A percentile compares a stretch with the other conserved stretches of the same genome.
These are phyloP conservation scores for Sebastes jordani DNA, from an alignment of 2,797 vertebrate genomes.

Conservation along the genomic window DNA sequence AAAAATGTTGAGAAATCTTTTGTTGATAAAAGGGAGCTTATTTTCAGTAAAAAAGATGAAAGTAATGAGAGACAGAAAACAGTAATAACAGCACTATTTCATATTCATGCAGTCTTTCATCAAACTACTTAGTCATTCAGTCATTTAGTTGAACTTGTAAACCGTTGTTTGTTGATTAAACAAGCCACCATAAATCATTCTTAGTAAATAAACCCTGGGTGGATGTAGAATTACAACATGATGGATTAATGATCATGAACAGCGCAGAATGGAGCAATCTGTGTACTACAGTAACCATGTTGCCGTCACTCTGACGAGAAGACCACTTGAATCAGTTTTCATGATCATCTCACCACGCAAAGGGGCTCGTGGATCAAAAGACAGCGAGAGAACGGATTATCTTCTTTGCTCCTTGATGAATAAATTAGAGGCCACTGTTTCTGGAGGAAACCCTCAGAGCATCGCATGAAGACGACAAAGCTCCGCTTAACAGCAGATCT, in stretches of 20 bases:
- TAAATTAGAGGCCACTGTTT: constrained; percentile 19
- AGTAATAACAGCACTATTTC: not conserved
- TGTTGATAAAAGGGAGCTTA: not conserved
- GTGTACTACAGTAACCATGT: not conserved
- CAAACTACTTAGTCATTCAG: not conserved
- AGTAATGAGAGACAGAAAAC: not conserved
- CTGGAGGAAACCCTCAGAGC: not conserved
- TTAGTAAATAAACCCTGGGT: not conserved
- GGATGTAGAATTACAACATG: not conserved
- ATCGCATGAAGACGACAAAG: not conserved
- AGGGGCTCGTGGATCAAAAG: constrained; percentile 4
- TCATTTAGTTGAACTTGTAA: not conserved
- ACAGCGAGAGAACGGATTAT: not conserved
- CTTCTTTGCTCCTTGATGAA: not conserved
- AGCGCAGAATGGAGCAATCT: not conserved
- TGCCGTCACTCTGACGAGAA: not conserved
- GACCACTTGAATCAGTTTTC: not conserved
- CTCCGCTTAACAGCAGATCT: not conserved
- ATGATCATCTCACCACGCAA: not conserved
- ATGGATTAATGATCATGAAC: not conserved
- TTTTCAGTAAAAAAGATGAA: not conserved
- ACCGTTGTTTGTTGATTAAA: not conserved
- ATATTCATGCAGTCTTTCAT: not conserved
- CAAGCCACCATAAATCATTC: not conserved
- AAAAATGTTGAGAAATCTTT: not conserved